These are phyloP conservation scores for Clanis bilineata DNA, from an alignment of 2,888 invertebrate genomes.

Conservation along the genomic window DNA sequence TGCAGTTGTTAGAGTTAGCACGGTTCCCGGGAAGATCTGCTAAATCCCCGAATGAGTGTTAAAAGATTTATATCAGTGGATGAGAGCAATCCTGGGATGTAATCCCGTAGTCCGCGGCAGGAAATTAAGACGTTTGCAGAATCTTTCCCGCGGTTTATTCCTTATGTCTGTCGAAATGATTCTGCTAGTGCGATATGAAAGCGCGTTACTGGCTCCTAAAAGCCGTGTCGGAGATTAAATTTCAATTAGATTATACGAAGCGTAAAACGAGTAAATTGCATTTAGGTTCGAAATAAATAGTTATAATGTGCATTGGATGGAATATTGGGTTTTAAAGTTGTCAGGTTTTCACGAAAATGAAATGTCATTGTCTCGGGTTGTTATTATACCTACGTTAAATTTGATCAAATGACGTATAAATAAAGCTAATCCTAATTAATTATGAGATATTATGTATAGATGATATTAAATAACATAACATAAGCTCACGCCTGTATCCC, in stretches of 20 bases:
- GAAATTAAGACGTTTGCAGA: slow-evolving; percentile 69
- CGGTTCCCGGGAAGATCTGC: slow-evolving; percentile 56
- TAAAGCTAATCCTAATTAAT: too few species aligned
- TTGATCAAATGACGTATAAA: too few species aligned
- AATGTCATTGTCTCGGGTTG: too few species aligned
- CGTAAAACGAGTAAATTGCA: neutral
- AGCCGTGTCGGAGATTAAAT: slow-evolving; percentile 16
- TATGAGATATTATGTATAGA: too few species aligned
- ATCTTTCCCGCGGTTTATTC: slow-evolving; percentile 25
- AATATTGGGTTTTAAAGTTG: neutral
- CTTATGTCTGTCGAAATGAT: slow-evolving; percentile 9
- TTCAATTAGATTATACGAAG: slow-evolving; percentile 14
- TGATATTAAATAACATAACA: too few species aligned
- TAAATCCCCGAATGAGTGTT: slow-evolving; percentile 72
- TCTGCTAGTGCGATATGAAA: slow-evolving; percentile 14
- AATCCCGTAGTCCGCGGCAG: slow-evolving; percentile 50
- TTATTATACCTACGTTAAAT: too few species aligned
- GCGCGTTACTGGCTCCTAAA: slow-evolving; percentile 13
- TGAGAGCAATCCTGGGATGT: slow-evolving; percentile 53
- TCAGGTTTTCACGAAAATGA: too few species aligned
- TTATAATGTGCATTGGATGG: neutral
- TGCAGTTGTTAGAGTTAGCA: slow-evolving; percentile 75
- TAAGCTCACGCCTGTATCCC: too few species aligned
- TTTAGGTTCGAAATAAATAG: neutral
- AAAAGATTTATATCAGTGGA: slow-evolving; percentile 77